phyloP scores from a whole-genome alignment of 1,140 invertebrate species.

The Fopius arisanus region DNA sequence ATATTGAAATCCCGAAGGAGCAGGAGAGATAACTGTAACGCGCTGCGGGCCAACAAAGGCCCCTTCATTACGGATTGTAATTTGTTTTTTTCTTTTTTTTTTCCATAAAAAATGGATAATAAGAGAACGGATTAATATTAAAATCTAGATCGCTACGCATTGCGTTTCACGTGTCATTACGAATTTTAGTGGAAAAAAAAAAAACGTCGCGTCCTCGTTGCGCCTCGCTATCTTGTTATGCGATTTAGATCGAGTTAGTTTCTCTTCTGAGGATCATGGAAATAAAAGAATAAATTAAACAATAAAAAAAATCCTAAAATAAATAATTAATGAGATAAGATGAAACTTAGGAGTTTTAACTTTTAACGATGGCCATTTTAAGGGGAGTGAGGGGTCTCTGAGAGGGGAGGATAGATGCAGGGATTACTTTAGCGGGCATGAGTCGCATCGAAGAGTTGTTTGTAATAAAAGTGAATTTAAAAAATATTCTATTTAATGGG shows the following conservation, averaged over 20 bases:
- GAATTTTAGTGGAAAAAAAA: constrained; percentile 24
- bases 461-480: background rate
- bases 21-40: background rate
- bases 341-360: constrained; percentile 30
- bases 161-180: constrained; percentile 27
- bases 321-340: constrained; percentile 22
- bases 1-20: background rate
- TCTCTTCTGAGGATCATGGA: constrained; percentile 23
- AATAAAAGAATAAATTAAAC: constrained; percentile 5
- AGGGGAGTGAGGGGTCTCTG: background rate
- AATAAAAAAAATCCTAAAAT: constrained; percentile 7
- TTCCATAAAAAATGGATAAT: background rate
- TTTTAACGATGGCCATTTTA: constrained; percentile 33
- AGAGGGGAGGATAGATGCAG: background rate
- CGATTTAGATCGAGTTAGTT: constrained; percentile 28
- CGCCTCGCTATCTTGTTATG: constrained; percentile 34
- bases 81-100: background rate
- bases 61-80: background rate
- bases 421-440: constrained; percentile 10
- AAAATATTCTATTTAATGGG: background rate
- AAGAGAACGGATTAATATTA: constrained; percentile 10
- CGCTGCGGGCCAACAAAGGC: background rate
- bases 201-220: constrained; percentile 31
- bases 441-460: background rate
- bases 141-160: constrained; percentile 23